These are phyloP conservation scores for Rhineura floridana DNA, from an alignment of 2,113 vertebrate species.

Conservation along the genomic window DNA sequence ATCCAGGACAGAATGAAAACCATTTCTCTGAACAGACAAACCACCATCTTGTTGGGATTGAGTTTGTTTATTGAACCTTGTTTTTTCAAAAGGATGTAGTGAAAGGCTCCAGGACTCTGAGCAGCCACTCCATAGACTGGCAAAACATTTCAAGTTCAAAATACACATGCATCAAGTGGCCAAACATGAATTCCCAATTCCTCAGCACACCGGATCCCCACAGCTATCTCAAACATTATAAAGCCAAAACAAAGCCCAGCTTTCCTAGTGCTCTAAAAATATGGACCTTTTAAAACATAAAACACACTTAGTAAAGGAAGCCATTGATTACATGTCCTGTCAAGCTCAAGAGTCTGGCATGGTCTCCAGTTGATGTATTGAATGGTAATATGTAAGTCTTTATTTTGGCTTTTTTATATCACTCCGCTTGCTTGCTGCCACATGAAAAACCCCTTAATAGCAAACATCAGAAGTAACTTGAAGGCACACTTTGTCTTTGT, in stretches of 20 bases:
- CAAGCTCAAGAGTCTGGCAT: conserved; percentile 27
- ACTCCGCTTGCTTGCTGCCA: conserved; percentile 48
- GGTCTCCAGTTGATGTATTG: conserved; percentile 35
- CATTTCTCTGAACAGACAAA: too few relatives aligned
- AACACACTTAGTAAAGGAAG: conserved; percentile 38
- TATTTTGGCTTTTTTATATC: conserved; percentile 1
- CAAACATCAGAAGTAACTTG: conserved; percentile 1
- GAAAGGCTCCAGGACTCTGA: conserved; percentile 51
- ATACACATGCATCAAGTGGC: conserved; percentile 51
- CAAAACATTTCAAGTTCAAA: conserved; percentile 66
- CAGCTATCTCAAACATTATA: conserved; percentile 48
- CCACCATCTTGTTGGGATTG: neutral
- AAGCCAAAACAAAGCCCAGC: conserved; percentile 49
- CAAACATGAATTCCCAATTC: conserved; percentile 45
- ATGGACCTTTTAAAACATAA: conserved; percentile 39
- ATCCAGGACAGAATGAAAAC: too few relatives aligned
- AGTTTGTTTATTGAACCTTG: neutral
- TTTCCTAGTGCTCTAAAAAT: conserved; percentile 50
- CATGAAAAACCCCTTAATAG: conserved; percentile 3
- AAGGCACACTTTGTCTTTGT: neutral
- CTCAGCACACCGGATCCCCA: conserved; percentile 47
- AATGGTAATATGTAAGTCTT: conserved; percentile 33
- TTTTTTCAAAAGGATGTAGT: conserved; percentile 40
- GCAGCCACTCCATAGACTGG: conserved; percentile 47
- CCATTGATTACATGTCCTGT: conserved; percentile 61